Evolutionary conservation across 2,797 vertebrate species (phyloP).

Genomic region (Megalops cyprinoides): DNA sequence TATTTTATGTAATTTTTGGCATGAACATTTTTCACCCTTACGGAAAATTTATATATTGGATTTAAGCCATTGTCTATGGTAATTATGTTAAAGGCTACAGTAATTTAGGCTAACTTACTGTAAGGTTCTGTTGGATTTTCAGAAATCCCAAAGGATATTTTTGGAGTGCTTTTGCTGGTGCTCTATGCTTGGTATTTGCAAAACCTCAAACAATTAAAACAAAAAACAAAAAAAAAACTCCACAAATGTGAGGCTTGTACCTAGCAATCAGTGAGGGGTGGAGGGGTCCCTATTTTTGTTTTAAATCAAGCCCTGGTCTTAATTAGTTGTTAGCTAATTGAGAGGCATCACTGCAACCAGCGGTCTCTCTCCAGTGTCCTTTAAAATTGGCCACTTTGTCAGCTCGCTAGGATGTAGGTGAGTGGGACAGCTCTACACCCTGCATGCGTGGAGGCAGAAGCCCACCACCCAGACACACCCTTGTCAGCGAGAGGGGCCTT

Average conservation of each 20-base stretch:
- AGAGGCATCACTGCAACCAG: conserved; percentile 33
- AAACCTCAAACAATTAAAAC: neutral
- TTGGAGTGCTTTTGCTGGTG: neutral
- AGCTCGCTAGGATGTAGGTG: neutral
- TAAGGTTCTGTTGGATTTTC: neutral
- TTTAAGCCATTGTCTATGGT: too few species aligned
- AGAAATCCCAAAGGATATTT: neutral
- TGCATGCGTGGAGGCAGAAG: too few species aligned
- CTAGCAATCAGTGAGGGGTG: neutral
- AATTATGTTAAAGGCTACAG: neutral
- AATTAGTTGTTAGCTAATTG: conserved; percentile 64
- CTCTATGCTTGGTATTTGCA: neutral
- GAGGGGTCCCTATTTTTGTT: neutral
- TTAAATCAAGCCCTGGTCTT: conserved; percentile 23
- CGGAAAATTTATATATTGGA: neutral
- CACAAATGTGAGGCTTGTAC: neutral
- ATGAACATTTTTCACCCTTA: neutral
- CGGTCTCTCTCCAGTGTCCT: neutral
- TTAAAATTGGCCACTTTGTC: neutral
- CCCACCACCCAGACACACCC: neutral
- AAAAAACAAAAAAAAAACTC: neutral
- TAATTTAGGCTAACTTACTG: neutral
- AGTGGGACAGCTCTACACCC: neutral
- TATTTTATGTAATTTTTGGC: too few species aligned
- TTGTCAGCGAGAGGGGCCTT: neutral